A percentile compares a stretch with the other conserved stretches of the same genome.
Evolutionary conservation across 1,140 invertebrate genomes (phyloP).

Genomic region (Heliothis subflexa): DNA sequence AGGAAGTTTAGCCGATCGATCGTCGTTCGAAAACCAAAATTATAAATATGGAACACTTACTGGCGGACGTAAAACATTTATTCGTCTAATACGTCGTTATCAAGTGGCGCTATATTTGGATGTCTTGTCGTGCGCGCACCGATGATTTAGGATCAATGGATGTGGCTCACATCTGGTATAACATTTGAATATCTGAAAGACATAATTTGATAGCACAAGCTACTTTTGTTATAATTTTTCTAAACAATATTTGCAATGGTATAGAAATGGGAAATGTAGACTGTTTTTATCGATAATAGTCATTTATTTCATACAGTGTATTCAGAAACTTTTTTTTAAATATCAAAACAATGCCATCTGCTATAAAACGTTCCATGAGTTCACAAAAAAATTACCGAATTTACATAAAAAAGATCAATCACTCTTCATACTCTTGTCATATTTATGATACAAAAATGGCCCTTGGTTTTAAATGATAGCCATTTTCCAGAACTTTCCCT

Average conservation of each 20-base stretch:
- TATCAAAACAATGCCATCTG: not conserved
- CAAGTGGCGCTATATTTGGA: slow-evolving; percentile 81
- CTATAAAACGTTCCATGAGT: not conserved
- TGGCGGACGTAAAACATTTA: slow-evolving; percentile 75
- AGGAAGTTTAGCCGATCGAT: slow-evolving; percentile 62
- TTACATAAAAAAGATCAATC: not conserved
- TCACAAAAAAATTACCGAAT: no score
- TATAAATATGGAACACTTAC: slow-evolving; percentile 79
- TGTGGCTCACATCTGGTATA: slow-evolving; percentile 40
- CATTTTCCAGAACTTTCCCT: not conserved
- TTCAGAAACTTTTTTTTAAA: no score
- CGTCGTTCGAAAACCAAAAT: slow-evolving; percentile 59
- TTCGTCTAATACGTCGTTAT: slow-evolving; percentile 81
- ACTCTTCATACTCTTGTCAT: not conserved
- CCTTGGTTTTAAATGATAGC: no score
- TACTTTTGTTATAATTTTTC: no score
- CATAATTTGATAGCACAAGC: no score
- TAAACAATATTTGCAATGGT: no score
- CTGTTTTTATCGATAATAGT: no score
- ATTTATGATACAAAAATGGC: no score
- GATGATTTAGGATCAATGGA: slow-evolving; percentile 59
- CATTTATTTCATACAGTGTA: no score
- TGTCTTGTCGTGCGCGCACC: slow-evolving; percentile 68
- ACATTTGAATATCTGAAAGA: no score
- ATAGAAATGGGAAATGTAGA: no score